phyloP scores from a whole-genome alignment of 2,888 invertebrate species.

The Lycophotia porphyrea region DNA sequence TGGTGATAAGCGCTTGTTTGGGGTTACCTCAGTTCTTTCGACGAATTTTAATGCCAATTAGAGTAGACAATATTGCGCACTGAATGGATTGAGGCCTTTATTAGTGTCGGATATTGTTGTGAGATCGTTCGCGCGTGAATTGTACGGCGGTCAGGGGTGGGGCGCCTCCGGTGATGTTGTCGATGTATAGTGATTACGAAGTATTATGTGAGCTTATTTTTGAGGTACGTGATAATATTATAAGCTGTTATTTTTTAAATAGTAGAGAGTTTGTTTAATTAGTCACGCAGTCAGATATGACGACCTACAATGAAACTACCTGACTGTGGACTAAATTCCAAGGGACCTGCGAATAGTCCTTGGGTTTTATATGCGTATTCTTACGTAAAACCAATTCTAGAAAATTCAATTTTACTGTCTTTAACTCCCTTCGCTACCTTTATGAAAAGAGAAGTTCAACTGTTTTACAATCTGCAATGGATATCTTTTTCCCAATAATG shows the following conservation, averaged over 20 bases:
- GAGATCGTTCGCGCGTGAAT: slow-evolving; percentile 81
- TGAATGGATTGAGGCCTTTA: slow-evolving; percentile 87
- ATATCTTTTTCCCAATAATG: neutral
- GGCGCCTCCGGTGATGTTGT: slow-evolving; percentile 62
- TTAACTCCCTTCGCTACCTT: neutral
- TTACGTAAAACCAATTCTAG: neutral
- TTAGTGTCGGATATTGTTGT: slow-evolving; percentile 89
- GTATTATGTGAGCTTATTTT: slow-evolving; percentile 38
- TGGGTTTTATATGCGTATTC: neutral
- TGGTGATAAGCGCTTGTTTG: slow-evolving; percentile 87
- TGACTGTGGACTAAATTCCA: neutral
- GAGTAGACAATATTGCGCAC: slow-evolving; percentile 85
- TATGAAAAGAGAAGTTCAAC: neutral
- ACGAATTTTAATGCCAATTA: slow-evolving; percentile 88
- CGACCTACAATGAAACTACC: neutral
- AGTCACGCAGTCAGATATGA: neutral
- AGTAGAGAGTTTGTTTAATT: neutral
- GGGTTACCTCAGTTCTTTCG: slow-evolving; percentile 86
- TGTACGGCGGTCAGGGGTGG: slow-evolving; percentile 53
- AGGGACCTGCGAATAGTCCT: neutral
- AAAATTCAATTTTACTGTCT: neutral
- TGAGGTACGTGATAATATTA: slow-evolving; percentile 30
- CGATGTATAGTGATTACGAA: slow-evolving; percentile 52
- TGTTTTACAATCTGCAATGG: neutral
- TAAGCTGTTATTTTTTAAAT: slow-evolving; percentile 28